A percentile compares a stretch with the other conserved stretches of the same genome.
Conservation (phyloP, 1,140 invertebrate species). For the Drosophila pandora region DNA sequence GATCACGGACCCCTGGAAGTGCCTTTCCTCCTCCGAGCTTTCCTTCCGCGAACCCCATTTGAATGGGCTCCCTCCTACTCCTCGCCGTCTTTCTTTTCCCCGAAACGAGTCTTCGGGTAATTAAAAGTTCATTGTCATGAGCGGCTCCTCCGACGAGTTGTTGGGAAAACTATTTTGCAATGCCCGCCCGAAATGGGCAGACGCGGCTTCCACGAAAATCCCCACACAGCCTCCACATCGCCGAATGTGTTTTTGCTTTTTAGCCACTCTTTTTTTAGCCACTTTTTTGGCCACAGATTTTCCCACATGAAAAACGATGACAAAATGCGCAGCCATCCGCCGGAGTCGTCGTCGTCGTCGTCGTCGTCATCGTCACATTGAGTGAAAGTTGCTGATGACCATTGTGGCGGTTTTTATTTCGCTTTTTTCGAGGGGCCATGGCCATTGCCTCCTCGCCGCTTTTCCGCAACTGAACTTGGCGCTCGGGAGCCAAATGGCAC, state of each 20-base stretch:
- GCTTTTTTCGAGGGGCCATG: constrained; percentile 32
- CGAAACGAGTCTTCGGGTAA: constrained; percentile 65
- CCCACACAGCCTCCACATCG: constrained; percentile 29
- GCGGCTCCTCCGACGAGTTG: constrained; percentile 20
- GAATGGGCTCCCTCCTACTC: constrained; percentile 17
- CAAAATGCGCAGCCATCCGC: constrained; percentile 58
- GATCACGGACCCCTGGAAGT: constrained; percentile 25
- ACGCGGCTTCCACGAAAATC: constrained; percentile 24
- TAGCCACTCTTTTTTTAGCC: neutral
- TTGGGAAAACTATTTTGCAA: constrained; percentile 73
- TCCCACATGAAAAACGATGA: constrained; percentile 73
- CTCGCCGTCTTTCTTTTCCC: neutral
- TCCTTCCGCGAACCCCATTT: constrained; percentile 48
- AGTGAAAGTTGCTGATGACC: constrained; percentile 5
- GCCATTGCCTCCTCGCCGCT: constrained; percentile 64
- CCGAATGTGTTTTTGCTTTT: constrained; percentile 7
- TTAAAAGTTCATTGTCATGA: constrained; percentile 74
- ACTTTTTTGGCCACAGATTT: constrained; percentile 40
- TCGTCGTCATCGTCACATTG: constrained; percentile 3
- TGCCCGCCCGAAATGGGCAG: constrained; percentile 49
- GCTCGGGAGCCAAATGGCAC: neutral
- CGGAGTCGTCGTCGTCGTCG: neutral
- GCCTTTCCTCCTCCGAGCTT: constrained; percentile 23
- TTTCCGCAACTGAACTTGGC: constrained; percentile 72
- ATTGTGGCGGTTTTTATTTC: neutral